phyloP scores from a whole-genome alignment of 2,113 vertebrate species.

The Indicator indicator region DNA sequence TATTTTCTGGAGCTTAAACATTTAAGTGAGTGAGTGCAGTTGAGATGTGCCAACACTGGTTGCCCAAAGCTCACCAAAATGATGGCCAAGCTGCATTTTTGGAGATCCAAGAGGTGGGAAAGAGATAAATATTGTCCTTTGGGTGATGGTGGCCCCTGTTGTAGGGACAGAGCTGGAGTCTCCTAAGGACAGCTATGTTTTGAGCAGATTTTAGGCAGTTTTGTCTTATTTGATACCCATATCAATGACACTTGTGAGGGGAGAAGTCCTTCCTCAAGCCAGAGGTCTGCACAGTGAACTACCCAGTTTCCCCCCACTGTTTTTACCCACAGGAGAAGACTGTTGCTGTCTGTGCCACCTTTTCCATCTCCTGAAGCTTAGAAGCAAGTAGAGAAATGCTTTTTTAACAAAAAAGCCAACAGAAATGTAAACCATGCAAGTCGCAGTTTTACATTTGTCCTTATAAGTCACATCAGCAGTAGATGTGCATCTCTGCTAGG shows the following conservation, averaged over 20 bases:
- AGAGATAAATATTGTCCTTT: not conserved
- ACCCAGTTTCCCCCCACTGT: accelerated
- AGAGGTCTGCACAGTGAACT: not conserved
- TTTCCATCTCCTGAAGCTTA: not conserved
- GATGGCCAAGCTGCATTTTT: not conserved
- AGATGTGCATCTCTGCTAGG: not conserved
- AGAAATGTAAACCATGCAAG: not conserved
- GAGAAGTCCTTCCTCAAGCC: not conserved
- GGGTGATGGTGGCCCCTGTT: not conserved
- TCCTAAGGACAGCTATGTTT: accelerated
- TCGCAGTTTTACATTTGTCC: not conserved
- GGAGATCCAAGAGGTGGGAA: accelerated
- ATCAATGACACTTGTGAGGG: not conserved
- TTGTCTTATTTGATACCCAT: not conserved
- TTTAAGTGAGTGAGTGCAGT: accelerated
- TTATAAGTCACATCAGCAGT: not conserved
- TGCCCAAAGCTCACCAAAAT: accelerated
- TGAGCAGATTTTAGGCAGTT: not conserved
- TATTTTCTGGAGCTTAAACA: not conserved
- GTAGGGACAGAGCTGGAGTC: not conserved
- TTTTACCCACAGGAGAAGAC: not conserved
- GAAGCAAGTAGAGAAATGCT: not conserved
- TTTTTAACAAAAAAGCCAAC: not conserved
- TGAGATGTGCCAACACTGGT: not conserved
- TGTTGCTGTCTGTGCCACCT: not conserved